phyloP scores from a whole-genome alignment of 2,113 vertebrate species.

The Gila orcuttii region DNA sequence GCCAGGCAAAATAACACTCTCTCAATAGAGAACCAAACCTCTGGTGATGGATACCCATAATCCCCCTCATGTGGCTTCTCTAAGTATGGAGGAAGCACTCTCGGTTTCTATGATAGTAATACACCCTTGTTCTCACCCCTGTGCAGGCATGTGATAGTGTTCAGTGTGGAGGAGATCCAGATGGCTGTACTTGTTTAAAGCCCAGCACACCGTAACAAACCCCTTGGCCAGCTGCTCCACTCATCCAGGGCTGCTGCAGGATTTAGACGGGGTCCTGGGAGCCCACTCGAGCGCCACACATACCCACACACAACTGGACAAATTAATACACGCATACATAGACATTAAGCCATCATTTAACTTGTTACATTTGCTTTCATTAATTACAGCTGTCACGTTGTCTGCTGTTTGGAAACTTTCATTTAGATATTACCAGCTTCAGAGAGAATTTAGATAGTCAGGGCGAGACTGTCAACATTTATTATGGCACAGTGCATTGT shows the following conservation, averaged over 20 bases:
- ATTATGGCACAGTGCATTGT: neutral
- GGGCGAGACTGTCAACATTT: neutral
- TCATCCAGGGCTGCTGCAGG: constrained; percentile 55
- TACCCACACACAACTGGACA: constrained; percentile 17
- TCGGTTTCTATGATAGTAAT: constrained; percentile 43
- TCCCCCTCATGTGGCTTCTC: constrained; percentile 51
- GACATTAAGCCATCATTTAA: constrained; percentile 10
- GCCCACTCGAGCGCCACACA: constrained; percentile 26
- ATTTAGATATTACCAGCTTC: neutral
- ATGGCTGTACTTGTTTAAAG: constrained; percentile 60
- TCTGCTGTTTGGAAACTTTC: constrained; percentile 4
- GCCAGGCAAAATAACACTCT: constrained; percentile 44
- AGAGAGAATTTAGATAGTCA: neutral
- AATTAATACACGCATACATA: neutral
- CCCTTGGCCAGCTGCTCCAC: constrained; percentile 56
- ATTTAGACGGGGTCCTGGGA: constrained; percentile 35
- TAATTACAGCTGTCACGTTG: constrained; percentile 23
- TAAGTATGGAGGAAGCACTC: constrained; percentile 34
- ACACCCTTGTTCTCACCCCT: constrained; percentile 42
- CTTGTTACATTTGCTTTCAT: constrained; percentile 10
- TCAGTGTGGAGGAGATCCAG: constrained; percentile 54
- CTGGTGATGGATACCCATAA: constrained; percentile 49
- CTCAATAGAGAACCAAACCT: constrained; percentile 42
- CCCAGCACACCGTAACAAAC: constrained; percentile 58
- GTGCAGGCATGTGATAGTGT: constrained; percentile 50